A percentile compares a stretch with the other conserved stretches of the same genome.
Evolutionary conservation across 2,888 invertebrate genomes (phyloP).

Genomic region (Nymphalis polychloros): DNA sequence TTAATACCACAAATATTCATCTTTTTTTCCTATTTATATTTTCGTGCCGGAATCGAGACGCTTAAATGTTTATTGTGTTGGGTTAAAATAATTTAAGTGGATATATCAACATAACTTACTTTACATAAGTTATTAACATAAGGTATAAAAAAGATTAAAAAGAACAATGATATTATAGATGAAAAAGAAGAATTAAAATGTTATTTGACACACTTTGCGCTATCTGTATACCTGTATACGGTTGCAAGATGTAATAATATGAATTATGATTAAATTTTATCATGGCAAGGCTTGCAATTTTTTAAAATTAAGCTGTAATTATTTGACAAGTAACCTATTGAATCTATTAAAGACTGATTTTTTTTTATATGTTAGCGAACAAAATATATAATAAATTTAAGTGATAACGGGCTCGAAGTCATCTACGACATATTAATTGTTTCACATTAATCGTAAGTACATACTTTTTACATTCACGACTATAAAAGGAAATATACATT

Average conservation of each 20-base stretch:
- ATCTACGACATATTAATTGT: neutral
- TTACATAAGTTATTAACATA: no score
- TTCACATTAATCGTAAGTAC: slow-evolving; percentile 26
- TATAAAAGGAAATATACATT: slow-evolving; percentile 22
- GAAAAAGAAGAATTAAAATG: no score
- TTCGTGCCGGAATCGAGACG: no score
- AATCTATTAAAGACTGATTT: slow-evolving; percentile 41
- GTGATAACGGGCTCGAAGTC: slow-evolving; percentile 18
- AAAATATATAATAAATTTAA: slow-evolving; percentile 25
- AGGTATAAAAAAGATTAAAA: no score
- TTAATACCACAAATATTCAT: no score
- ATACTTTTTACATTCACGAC: slow-evolving; percentile 12
- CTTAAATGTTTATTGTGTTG: no score
- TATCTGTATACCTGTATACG: no score
- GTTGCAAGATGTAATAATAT: neutral
- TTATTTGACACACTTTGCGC: no score
- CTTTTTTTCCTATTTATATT: no score
- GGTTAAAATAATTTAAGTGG: no score
- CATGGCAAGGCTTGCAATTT: slow-evolving; percentile 11
- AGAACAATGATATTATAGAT: no score
- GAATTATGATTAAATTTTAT: neutral
- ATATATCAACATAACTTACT: no score
- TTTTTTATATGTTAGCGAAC: slow-evolving; percentile 34
- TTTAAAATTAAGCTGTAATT: slow-evolving; percentile 14
- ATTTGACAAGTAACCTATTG: slow-evolving; percentile 40